phyloP scores from a whole-genome alignment of 2,797 vertebrate species.

The Acanthis flammea region DNA sequence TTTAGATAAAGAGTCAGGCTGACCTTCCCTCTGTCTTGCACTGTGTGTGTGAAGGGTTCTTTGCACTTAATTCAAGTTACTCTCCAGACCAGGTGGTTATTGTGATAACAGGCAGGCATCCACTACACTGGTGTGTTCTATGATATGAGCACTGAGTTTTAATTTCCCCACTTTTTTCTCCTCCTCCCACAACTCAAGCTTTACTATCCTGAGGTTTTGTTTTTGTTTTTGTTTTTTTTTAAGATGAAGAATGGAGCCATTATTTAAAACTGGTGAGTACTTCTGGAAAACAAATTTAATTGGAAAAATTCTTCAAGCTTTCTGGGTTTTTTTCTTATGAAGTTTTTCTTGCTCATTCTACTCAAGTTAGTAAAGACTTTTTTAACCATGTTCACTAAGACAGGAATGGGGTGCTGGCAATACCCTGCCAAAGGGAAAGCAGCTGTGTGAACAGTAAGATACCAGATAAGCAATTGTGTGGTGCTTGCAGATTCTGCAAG shows the following conservation, averaged over 20 bases:
- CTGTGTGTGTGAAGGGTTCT: background rate
- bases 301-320: background rate
- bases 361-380: background rate
- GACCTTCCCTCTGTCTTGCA: background rate
- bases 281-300: background rate
- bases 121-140: fast-evolving
- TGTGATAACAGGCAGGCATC: background rate
- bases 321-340: background rate
- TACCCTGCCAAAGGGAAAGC: background rate
- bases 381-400: background rate
- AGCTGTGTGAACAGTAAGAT: background rate
- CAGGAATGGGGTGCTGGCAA: background rate
- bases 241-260: background rate
- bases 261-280: background rate
- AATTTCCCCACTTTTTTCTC: background rate
- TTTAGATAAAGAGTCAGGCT: background rate
- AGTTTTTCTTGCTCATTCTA: background rate
- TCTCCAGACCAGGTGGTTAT: background rate
- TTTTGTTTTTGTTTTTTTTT: background rate
- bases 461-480: background rate
- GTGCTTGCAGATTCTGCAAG: background rate
- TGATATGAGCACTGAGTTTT: background rate
- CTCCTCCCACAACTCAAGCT: background rate
- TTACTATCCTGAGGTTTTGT: background rate
- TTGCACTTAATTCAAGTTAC: background rate